These are phyloP conservation scores for Cenopis cana DNA, from an alignment of 2,888 invertebrate species.

Conservation along the genomic window DNA sequence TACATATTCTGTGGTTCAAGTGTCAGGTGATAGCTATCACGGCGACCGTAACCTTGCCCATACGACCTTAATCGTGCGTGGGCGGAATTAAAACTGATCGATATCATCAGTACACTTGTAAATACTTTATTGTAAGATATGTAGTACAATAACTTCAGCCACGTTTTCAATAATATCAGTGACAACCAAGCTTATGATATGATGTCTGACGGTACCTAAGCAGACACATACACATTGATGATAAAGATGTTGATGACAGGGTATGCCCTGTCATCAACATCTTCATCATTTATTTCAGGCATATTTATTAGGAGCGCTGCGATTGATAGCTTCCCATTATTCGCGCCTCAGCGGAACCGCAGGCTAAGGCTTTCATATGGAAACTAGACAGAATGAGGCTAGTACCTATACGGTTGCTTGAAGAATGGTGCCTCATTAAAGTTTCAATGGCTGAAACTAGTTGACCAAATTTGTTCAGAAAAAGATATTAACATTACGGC, in stretches of 20 bases:
- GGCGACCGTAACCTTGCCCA: conserved; percentile 15
- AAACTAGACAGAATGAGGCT: conserved; percentile 17
- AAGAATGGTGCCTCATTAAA: conserved; percentile 30
- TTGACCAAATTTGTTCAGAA: background rate
- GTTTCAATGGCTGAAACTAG: conserved; percentile 31
- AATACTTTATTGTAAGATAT: too few species aligned
- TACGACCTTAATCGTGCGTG: conserved; percentile 21
- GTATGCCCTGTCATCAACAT: too few species aligned
- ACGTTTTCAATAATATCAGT: too few species aligned
- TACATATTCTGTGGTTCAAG: too few species aligned
- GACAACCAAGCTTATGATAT: too few species aligned
- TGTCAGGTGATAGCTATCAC: conserved; percentile 18
- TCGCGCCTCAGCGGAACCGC: background rate
- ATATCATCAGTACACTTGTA: background rate
- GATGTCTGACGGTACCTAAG: too few species aligned
- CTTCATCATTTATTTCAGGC: too few species aligned
- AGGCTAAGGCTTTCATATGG: background rate
- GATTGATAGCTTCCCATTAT: background rate
- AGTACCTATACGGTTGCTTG: conserved; percentile 13
- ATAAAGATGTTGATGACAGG: too few species aligned
- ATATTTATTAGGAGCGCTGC: background rate
- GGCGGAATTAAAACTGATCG: conserved; percentile 14
- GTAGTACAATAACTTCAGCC: too few species aligned
- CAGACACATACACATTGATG: too few species aligned
- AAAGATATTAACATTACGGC: conserved; percentile 8